Conservation (phyloP, 2,888 invertebrate genomes). For the Dorcus parallelipipedus region DNA sequence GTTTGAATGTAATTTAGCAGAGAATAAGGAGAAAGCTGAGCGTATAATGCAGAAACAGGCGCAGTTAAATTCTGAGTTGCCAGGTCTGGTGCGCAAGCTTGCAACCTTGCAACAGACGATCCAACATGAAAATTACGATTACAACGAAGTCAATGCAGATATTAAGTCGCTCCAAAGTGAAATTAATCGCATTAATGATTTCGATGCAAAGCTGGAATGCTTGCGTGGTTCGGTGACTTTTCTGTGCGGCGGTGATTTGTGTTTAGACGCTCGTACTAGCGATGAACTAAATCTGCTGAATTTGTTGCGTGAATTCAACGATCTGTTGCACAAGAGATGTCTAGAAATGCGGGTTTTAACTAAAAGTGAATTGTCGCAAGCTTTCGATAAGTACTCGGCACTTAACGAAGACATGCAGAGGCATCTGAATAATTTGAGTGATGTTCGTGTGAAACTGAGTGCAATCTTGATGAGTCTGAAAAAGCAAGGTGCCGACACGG, state of each 20-base stretch:
- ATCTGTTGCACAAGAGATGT: conserved; percentile 26
- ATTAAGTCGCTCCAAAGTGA: background rate
- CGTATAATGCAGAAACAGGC: conserved; percentile 22
- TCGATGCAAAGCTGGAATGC: conserved; percentile 24
- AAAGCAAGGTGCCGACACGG: too few relatives aligned
- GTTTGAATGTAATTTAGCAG: conserved; percentile 25
- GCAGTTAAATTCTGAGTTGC: conserved; percentile 22
- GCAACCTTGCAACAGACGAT: conserved; percentile 18
- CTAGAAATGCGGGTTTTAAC: conserved; percentile 23
- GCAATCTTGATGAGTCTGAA: background rate
- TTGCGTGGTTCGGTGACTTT: conserved; percentile 27
- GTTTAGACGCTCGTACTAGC: conserved; percentile 6
- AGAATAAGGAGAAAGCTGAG: conserved; percentile 23
- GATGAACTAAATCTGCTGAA: conserved; percentile 25
- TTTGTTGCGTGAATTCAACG: conserved; percentile 22
- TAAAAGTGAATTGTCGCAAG: conserved; percentile 11
- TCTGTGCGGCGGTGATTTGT: conserved; percentile 20
- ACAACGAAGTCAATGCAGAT: background rate
- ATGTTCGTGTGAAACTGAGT: conserved; percentile 4
- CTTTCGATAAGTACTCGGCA: conserved; percentile 12
- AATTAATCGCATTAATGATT: conserved; percentile 20
- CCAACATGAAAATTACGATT: background rate
- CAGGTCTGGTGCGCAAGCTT: conserved; percentile 26
- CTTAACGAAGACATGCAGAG: conserved; percentile 13
- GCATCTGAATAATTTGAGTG: conserved; percentile 5